Conservation (phyloP, 2,888 invertebrate genomes). For the Agrochola litura region DNA sequence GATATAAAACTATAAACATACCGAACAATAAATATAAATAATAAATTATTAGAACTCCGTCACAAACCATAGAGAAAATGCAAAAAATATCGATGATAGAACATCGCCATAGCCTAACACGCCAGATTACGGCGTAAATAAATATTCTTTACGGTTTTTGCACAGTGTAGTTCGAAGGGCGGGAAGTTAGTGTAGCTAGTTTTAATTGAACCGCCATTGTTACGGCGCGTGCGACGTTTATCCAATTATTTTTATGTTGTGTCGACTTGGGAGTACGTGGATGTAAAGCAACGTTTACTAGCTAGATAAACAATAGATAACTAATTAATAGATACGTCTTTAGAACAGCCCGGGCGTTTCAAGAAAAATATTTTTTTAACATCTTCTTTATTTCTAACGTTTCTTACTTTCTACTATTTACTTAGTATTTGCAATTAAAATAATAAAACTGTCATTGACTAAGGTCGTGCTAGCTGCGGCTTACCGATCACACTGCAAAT, state of each 20-base stretch:
- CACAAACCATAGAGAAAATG: constrained; percentile 34
- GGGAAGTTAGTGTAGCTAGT: constrained; percentile 49
- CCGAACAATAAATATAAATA: constrained; percentile 19
- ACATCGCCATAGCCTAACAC: not conserved
- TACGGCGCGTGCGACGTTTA: constrained; percentile 59
- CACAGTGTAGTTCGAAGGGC: constrained; percentile 33
- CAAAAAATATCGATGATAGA: constrained; percentile 49
- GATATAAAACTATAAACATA: constrained; percentile 28
- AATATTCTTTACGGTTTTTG: constrained; percentile 50
- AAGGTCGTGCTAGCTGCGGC: not conserved
- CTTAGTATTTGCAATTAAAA: not conserved
- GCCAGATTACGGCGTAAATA: constrained; percentile 22
- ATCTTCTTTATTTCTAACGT: not conserved
- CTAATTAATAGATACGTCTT: constrained; percentile 23
- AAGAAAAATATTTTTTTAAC: not conserved
- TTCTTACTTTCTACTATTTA: not conserved
- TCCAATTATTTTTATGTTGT: constrained; percentile 63
- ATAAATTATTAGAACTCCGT: constrained; percentile 11
- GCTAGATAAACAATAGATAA: constrained; percentile 35
- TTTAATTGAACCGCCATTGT: constrained; percentile 64
- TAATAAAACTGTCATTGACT: not conserved
- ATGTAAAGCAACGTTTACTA: constrained; percentile 37
- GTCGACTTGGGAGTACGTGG: constrained; percentile 44
- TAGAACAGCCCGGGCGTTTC: not conserved
- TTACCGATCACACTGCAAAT: not conserved